phyloP scores from a whole-genome alignment of 2,888 invertebrate species.

The Chalcis sispes region DNA sequence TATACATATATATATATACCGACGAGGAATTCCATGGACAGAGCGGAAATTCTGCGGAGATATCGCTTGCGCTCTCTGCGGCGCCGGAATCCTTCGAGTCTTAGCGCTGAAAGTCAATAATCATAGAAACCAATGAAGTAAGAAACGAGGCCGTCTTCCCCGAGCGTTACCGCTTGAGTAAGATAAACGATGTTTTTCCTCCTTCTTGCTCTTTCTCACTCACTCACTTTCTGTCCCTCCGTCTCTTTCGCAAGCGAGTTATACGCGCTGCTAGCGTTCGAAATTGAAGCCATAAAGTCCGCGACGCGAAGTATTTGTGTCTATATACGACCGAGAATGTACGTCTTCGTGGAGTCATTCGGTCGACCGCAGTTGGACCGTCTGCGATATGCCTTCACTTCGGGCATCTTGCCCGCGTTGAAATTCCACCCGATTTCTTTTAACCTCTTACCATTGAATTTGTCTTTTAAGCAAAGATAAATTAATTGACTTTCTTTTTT shows the following conservation, averaged over 20 bases:
- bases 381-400: too few species aligned
- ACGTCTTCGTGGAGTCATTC: conserved; percentile 17
- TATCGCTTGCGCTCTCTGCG: conserved; percentile 20
- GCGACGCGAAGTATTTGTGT: not conserved
- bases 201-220: conserved; percentile 4
- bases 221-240: too few species aligned
- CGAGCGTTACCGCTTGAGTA: conserved; percentile 25
- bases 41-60: conserved; percentile 6
- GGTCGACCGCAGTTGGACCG: not conserved
- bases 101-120: conserved; percentile 47
- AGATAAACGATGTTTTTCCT: conserved; percentile 49
- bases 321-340: too few species aligned
- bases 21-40: conserved; percentile 14
- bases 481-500: conserved; percentile 2
- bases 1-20: too few species aligned
- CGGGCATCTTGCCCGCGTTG: conserved; percentile 15
- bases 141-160: conserved; percentile 43
- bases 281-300: conserved; percentile 39
- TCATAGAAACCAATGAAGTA: conserved; percentile 49
- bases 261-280: conserved; percentile 3
- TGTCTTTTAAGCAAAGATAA: not conserved
- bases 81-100: not conserved
- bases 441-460: too few species aligned
- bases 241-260: too few species aligned
- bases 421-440: not conserved